Conservation (phyloP, 1,140 invertebrate species). For the Radopholus similis region DNA sequence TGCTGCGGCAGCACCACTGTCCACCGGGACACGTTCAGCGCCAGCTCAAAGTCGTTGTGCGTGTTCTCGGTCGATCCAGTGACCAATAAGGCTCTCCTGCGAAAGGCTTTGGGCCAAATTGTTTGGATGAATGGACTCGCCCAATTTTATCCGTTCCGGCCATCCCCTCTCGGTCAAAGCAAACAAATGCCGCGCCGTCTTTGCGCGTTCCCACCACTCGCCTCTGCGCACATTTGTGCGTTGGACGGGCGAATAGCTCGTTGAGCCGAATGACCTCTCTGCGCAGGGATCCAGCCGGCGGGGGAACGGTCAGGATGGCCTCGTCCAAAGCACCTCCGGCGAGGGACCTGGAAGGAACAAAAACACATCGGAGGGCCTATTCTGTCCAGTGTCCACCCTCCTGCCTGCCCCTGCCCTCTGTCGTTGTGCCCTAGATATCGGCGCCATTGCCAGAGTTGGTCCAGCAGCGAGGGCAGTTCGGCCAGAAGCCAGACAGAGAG, state of each 20-base stretch:
- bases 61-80: background rate
- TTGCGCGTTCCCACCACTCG: background rate
- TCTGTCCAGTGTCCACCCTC: no score
- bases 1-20: background rate
- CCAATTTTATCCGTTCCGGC: background rate
- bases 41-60: background rate
- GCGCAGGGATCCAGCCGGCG: background rate
- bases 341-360: no score
- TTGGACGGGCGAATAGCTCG: background rate
- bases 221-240: background rate
- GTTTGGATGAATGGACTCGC: background rate
- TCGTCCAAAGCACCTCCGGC: no score
- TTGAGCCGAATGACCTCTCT: background rate
- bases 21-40: background rate
- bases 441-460: no score
- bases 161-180: background rate
- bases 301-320: no score
- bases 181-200: slow-evolving; percentile 2
- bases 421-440: no score
- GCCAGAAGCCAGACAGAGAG: no score
- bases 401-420: no score
- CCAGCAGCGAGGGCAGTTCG: no score
- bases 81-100: background rate
- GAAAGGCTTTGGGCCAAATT: background rate
- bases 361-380: no score